Evolutionary conservation across 2,797 vertebrate genomes (phyloP).

Genomic region (Xiphorhynchus erythropygius): DNA sequence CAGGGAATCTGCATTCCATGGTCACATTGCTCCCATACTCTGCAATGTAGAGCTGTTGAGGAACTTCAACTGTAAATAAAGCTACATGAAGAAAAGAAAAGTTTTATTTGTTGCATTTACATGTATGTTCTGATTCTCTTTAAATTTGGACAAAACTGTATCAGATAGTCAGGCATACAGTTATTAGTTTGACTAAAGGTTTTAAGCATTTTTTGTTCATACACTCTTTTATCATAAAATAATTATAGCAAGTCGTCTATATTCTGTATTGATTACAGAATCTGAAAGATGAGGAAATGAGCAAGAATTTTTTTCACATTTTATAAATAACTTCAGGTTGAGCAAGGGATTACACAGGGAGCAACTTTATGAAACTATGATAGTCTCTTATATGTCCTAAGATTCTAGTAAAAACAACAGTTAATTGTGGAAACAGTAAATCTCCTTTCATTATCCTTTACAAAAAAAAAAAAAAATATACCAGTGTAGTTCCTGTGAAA

Average conservation of each 20-base stretch:
- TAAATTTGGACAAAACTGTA: neutral
- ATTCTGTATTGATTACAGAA: neutral
- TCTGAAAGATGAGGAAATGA: neutral
- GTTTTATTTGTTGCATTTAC: neutral
- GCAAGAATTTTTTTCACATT: neutral
- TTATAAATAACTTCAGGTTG: neutral
- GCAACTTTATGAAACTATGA: neutral
- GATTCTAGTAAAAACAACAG: neutral
- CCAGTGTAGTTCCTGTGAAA: neutral
- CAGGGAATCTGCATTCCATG: constrained; percentile 85
- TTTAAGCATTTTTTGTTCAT: neutral
- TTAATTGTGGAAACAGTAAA: neutral
- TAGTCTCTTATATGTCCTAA: neutral
- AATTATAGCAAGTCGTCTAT: neutral
- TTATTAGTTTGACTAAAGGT: neutral
- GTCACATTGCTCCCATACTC: constrained; percentile 74
- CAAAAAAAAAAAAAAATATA: neutral
- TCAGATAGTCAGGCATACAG: neutral
- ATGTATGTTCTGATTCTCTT: neutral
- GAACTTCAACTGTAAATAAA: constrained; percentile 84
- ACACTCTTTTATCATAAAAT: neutral
- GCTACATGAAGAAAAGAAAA: constrained; percentile 60
- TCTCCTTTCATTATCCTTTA: neutral
- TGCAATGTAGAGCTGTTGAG: constrained; percentile 66
- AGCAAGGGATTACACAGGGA: neutral